Base-by-base conservation (phyloP, 1,140 invertebrate species). In the Orchestia grillus region DNA sequence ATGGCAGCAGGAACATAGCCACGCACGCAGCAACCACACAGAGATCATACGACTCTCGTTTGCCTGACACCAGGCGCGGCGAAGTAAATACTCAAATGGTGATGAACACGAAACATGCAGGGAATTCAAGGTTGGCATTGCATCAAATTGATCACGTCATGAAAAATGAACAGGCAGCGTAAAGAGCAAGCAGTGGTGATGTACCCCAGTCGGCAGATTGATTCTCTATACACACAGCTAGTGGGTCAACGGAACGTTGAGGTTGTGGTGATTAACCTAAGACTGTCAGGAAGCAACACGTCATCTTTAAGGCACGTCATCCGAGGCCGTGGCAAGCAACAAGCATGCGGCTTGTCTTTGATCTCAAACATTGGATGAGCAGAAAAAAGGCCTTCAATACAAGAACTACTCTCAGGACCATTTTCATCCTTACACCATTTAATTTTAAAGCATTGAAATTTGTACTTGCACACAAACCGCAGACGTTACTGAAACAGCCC, bases 1-100 rank as follows among this genome's bases (percentile, higher is more conserved):
- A 94, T 94, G 92, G 92, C 92, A 94, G 92, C 43, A 94, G 44
- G 92, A 45, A 44, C 44, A 94, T 44, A 40, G 44, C 92, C 92
- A 94, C 90, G 44, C 92, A 94, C 92, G 44, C 43, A 44, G 44
- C 92, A 94, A 94, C 62, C 62, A 77, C 62, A 77, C 62, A 15
- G 62, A 77, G 62, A 77, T 77, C 62, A 77, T 77, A 77, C 62
- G 11, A 77, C 62, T 77, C 62, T 28, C 62, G 62, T 77, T 77
- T 77, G 11, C 15, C 62, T 77, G 62, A 36, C 62, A 77, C 36
- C 15, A 77, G 28, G 11, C 28, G 62, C 11, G 1, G 28, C 62
- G 36, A 36, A 36, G 62, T 36, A 77, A 77, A 77, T 28, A 23
- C 11, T 77, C 36, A 77, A 77, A 77, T 36, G 62, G 62, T 77